Conservation (phyloP, 2,888 invertebrate genomes). For the Phortica okadai region DNA sequence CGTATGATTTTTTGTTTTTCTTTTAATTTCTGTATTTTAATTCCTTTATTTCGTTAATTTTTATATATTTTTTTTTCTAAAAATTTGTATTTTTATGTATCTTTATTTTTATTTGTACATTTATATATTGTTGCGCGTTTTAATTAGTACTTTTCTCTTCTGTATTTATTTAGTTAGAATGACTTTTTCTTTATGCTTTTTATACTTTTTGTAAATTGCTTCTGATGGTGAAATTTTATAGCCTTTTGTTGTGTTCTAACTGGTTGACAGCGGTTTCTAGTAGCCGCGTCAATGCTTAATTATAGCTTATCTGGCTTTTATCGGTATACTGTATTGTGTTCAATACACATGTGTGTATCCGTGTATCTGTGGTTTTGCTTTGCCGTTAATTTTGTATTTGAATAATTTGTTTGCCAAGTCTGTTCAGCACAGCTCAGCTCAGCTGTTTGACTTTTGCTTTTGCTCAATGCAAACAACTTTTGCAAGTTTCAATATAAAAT, state of each 20-base stretch:
- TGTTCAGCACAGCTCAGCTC: constrained; percentile 49
- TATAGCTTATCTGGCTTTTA: neutral
- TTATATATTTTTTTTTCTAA: neutral
- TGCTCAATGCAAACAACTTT: constrained; percentile 68
- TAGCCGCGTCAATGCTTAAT: neutral
- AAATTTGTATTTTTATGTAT: constrained; percentile 16
- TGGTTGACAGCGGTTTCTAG: constrained; percentile 37
- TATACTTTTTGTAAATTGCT: constrained; percentile 36
- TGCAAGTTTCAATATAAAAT: constrained; percentile 17
- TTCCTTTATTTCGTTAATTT: neutral
- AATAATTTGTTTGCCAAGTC: constrained; percentile 40
- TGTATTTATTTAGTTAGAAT: constrained; percentile 41
- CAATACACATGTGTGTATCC: neutral
- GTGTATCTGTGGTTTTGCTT: constrained; percentile 44
- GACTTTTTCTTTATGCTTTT: constrained; percentile 56
- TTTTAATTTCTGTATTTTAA: neutral
- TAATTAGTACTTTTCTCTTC: constrained; percentile 39
- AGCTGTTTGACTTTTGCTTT: constrained; percentile 37
- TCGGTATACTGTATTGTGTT: neutral
- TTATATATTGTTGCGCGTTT: constrained; percentile 11
- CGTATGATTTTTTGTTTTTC: neutral
- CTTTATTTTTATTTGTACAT: constrained; percentile 23
- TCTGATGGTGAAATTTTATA: constrained; percentile 31
- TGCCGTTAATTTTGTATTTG: constrained; percentile 57
- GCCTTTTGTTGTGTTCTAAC: constrained; percentile 47